Base-by-base conservation (phyloP, 2,888 invertebrate genomes). In the Tetanocera ferruginea region DNA sequence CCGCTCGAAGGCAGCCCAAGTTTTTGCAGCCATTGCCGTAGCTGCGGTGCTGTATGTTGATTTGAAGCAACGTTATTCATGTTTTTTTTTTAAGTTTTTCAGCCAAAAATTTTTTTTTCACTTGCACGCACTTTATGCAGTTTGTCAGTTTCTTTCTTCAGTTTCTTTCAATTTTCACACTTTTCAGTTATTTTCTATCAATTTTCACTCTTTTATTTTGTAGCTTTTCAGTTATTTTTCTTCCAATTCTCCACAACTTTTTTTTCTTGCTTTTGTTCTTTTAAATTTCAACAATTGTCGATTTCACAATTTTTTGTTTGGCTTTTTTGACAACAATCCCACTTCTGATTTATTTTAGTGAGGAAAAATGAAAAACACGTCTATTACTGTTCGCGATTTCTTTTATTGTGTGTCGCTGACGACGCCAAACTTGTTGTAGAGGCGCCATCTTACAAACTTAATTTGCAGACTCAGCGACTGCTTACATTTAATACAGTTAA, bases 101-200 rank as follows among this genome's bases (percentile, higher is more conserved):
- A n/a, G n/a, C n/a, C n/a, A n/a, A n/a, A n/a, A n/a, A n/a, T n/a
- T n/a, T n/a, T n/a, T n/a, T n/a, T n/a, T n/a, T n/a, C n/a, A n/a
- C n/a, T n/a, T n/a, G n/a, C n/a, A n/a, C n/a, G n/a, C n/a, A n/a
- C n/a, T n/a, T n/a, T n/a, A n/a, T n/a, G n/a, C n/a, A n/a, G n/a
- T n/a, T n/a, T n/a, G n/a, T n/a, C n/a, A n/a, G n/a, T n/a, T n/a
- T n/a, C n/a, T n/a, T n/a, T n/a, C n/a, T n/a, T n/a, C n/a, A n/a
- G n/a, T n/a, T n/a, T n/a, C n/a, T n/a, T n/a, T n/a, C n/a, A n/a
- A n/a, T n/a, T n/a, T n/a, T n/a, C n/a, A n/a, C n/a, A n/a, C 52
- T n/a, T 52, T 52, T 52, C n/a, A n/a, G 52, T n/a, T 52, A 52
- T 52, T 52, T n/a, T 52, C 52, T 52, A n/a, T n/a, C n/a, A n/a